Percentiles rank a stretch among this genome's conserved stretches.
phyloP scores from a whole-genome alignment of 37 sponge, comb jelly and placozoan species.

The Geodia barretti region DNA sequence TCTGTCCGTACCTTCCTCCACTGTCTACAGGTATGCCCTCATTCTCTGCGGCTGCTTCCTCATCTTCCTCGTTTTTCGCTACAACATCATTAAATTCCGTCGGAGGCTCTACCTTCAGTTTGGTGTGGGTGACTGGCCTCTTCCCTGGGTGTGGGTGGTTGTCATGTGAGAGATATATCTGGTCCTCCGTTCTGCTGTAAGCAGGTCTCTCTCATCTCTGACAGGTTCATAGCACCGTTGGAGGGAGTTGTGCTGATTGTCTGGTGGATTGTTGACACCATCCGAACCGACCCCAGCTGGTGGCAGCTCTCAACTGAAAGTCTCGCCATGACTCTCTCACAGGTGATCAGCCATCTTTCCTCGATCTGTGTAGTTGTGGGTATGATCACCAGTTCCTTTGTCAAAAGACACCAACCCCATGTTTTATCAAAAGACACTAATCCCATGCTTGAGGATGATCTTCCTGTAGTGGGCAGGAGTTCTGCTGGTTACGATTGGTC shows the following conservation, averaged over 20 bases:
- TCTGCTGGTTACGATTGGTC: conserved; percentile 31
- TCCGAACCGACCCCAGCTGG: conserved; percentile 30
- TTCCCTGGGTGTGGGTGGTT: conserved; percentile 75
- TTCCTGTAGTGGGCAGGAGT: conserved; percentile 57
- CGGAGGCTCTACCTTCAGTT: conserved; percentile 64
- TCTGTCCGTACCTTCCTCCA: too few species aligned
- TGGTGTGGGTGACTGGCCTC: conserved; percentile 82
- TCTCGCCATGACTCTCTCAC: conserved; percentile 38
- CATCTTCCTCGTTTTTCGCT: conserved; percentile 56
- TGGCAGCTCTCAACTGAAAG: conserved; percentile 39
- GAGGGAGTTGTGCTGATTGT: conserved; percentile 64
- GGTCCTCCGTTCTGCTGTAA: neutral
- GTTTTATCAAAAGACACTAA: too few species aligned
- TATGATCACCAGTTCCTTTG: too few species aligned
- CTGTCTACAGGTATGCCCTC: conserved; percentile 57
- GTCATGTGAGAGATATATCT: conserved; percentile 57
- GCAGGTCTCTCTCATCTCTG: neutral
- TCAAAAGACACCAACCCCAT: too few species aligned
- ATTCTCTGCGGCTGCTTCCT: conserved; percentile 65
- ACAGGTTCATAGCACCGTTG: conserved; percentile 60
- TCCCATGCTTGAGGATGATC: too few species aligned
- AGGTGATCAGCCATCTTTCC: conserved; percentile 19
- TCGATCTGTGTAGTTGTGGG: too few species aligned
- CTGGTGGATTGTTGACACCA: conserved; percentile 75
- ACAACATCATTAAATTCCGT: conserved; percentile 51